These are phyloP conservation scores for Sminthurinus aureus DNA, from an alignment of 2,888 invertebrate species.

Conservation along the genomic window DNA sequence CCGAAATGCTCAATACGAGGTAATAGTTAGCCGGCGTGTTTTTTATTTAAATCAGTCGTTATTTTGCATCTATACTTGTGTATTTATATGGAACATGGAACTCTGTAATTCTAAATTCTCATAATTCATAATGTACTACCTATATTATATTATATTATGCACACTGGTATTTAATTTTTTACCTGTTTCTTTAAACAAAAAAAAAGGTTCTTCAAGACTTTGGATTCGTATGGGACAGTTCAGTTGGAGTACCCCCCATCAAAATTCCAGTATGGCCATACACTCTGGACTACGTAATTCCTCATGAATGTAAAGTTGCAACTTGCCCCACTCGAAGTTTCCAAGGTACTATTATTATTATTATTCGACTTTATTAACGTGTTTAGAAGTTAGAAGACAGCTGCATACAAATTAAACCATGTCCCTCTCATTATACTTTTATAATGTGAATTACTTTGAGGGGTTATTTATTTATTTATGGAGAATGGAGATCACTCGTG, in stretches of 20 bases:
- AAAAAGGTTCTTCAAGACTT: constrained; percentile 86
- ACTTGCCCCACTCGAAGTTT: constrained; percentile 90
- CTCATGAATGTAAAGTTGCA: constrained; percentile 90
- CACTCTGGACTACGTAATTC: constrained; percentile 90
- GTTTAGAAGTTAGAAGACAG: no score
- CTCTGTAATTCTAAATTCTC: neutral
- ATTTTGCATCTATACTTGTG: no score
- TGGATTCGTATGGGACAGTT: constrained; percentile 91
- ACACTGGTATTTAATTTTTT: no score
- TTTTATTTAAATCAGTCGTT: no score
- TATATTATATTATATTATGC: no score
- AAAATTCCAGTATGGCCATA: constrained; percentile 91
- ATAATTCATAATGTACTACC: no score
- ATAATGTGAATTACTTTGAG: no score
- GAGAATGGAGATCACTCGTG: neutral
- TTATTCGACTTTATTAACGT: no score
- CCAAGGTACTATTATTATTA: constrained; percentile 80
- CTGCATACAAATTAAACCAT: no score
- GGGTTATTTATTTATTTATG: neutral
- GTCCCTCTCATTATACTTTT: no score
- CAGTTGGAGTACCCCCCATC: constrained; percentile 83
- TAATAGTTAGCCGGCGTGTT: constrained; percentile 62
- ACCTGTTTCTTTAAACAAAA: constrained; percentile 19
- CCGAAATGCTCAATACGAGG: constrained; percentile 89
- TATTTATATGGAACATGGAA: no score